Conservation (phyloP, 2,113 vertebrate species). For the Stomatorhinus ivindoensis region DNA sequence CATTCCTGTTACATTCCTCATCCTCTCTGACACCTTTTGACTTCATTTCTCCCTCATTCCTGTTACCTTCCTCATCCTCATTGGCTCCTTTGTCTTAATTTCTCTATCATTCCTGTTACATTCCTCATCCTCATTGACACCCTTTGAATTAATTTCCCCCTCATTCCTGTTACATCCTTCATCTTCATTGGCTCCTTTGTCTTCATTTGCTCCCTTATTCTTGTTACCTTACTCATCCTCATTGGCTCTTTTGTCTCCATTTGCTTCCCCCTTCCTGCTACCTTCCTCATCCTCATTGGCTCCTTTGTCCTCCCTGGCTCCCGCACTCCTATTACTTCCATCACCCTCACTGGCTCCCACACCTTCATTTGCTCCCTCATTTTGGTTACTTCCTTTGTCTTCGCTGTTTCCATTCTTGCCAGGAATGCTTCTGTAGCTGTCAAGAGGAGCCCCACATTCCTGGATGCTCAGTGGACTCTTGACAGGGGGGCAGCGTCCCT, state of each 20-base stretch:
- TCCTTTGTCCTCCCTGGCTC: not conserved
- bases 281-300: not conserved
- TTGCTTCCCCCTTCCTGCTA: not conserved
- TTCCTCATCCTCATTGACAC: not conserved
- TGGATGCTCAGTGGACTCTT: no score
- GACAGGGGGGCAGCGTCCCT: no score
- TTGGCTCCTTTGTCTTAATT: not conserved
- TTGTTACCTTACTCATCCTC: not conserved
- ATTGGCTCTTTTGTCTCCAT: not conserved
- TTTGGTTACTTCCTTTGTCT: no score
- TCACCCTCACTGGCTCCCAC: not conserved
- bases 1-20: not conserved
- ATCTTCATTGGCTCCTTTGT: no score
- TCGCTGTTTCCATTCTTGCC: no score
- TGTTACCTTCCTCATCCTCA: not conserved
- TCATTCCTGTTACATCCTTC: no score
- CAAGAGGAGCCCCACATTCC: no score
- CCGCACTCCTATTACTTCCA: not conserved
- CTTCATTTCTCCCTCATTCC: not conserved
- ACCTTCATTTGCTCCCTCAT: not conserved
- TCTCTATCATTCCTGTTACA: no score
- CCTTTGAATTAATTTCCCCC: no score
- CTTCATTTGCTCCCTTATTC: no score
- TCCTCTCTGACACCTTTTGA: not conserved
- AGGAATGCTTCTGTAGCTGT: no score